Evolutionary conservation across 2,888 invertebrate species (phyloP), one percentile per base, ranked within the genome.

Genomic region (Meiosimyza decipiens): DNA sequence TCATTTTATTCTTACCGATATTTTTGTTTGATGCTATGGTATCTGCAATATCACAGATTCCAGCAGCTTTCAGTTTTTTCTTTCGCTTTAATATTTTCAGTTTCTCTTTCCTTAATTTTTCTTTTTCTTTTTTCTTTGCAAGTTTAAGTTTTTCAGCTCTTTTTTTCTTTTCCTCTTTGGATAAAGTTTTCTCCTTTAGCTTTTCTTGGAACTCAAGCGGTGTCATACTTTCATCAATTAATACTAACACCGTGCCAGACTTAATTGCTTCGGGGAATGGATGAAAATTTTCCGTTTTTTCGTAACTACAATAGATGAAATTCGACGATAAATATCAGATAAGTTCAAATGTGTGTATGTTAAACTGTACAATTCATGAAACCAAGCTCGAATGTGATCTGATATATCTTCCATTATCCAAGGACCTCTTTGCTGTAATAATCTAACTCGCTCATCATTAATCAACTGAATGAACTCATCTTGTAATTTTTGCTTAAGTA

Each of bases 311-410:
- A 70, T 13, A 9, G 66, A 73, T 18, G 16, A 18, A 64, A n/a
- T 40, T 9, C 6, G 50, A 50, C 49, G 62, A n/a, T 1, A 9
- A 40, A 54, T 18, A 13, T 18, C 7, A 6, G 7, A n/a, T 18
- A 16, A 49, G n/a, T 51, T 51, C 4, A 18, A 15, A 52, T 18
- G 9, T 0, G 33, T 13, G 22, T 51, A 28, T 47, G 2, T 6
- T 3, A 59, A 16, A 47, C 63, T 79, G 80, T 91, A 91, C 91
- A 92, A 93, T 77, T 90, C 87, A 50, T 88, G 81, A 82, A 93
- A 93, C 93, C 94, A 94, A 74, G 89, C 90, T 49, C 93, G 88
- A 75, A 94, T 91, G 83, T 94, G 92, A 76, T 93, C 93, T 52
- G 91, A 90, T 81, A 94, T 92, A 76, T 92, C 91, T 81, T 94